phyloP scores from a whole-genome alignment of 2,113 vertebrate genomes.

The Bostrychus sinensis region DNA sequence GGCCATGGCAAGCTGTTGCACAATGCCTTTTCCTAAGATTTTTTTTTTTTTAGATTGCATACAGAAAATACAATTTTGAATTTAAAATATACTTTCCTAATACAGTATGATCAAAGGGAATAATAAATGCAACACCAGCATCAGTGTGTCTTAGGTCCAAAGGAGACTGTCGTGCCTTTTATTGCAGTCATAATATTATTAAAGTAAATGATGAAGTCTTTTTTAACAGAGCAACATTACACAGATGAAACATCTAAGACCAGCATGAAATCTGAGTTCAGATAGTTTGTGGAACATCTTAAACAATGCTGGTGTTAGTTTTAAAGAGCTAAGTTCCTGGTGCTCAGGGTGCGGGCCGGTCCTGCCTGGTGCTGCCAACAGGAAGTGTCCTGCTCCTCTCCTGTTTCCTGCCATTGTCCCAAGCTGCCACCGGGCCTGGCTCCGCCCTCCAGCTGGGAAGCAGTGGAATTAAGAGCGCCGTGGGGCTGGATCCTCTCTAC shows the following conservation, averaged over 20 bases:
- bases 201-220: too few relatives aligned
- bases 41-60: too few relatives aligned
- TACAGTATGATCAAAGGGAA: too few relatives aligned
- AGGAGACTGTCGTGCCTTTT: too few relatives aligned
- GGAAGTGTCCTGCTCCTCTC: constrained; percentile 76
- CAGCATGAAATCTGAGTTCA: constrained; percentile 17
- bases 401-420: constrained; percentile 80
- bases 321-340: constrained; percentile 53
- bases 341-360: constrained; percentile 38
- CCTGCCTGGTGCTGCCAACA: constrained; percentile 63
- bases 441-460: constrained; percentile 77
- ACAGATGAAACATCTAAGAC: constrained; percentile 22
- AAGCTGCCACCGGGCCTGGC: constrained; percentile 50
- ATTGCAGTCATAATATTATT: neutral
- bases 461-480: constrained; percentile 77
- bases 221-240: neutral
- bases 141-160: too few relatives aligned
- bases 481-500: constrained; percentile 61
- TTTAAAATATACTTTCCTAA: too few relatives aligned
- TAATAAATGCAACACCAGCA: too few relatives aligned
- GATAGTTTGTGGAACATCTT: constrained; percentile 21
- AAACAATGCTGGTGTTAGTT: constrained; percentile 42
- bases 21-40: too few relatives aligned
- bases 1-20: too few relatives aligned
- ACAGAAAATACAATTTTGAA: too few relatives aligned